A percentile compares a stretch with the other conserved stretches of the same genome.
These are phyloP conservation scores for Manis javanica DNA, from an alignment of 2,797 vertebrate species.

Conservation along the genomic window DNA sequence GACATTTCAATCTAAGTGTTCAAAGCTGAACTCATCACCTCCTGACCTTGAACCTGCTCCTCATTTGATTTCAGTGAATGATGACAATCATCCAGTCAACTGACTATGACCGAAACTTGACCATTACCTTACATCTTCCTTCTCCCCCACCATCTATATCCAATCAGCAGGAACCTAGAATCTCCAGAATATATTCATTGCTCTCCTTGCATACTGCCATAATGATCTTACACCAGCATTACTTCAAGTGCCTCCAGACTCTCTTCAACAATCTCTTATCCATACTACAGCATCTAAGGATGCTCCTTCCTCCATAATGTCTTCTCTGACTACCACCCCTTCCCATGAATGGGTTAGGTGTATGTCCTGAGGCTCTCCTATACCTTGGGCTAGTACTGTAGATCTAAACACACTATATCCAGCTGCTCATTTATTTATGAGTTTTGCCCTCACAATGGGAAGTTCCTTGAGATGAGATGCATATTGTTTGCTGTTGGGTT, in stretches of 20 bases:
- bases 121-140: background rate
- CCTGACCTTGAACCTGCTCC: background rate
- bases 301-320: background rate
- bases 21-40: constrained; percentile 19
- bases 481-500: background rate
- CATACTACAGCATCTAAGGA: background rate
- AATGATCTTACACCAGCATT: background rate
- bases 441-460: background rate
- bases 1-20: background rate
- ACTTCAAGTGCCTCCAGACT: background rate
- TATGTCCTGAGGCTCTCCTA: background rate
- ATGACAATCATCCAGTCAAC: background rate
- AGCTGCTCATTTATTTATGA: background rate
- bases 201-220: background rate
- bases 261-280: background rate
- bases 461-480: background rate
- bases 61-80: constrained; percentile 29
- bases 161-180: background rate
- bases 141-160: background rate
- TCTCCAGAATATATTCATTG: background rate
- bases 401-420: background rate
- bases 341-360: background rate
- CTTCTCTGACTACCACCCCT: background rate
- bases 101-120: background rate
- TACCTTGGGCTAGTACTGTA: background rate